These are phyloP conservation scores for Dendrolimus kikuchii DNA, from an alignment of 1,140 invertebrate genomes.

Conservation along the genomic window DNA sequence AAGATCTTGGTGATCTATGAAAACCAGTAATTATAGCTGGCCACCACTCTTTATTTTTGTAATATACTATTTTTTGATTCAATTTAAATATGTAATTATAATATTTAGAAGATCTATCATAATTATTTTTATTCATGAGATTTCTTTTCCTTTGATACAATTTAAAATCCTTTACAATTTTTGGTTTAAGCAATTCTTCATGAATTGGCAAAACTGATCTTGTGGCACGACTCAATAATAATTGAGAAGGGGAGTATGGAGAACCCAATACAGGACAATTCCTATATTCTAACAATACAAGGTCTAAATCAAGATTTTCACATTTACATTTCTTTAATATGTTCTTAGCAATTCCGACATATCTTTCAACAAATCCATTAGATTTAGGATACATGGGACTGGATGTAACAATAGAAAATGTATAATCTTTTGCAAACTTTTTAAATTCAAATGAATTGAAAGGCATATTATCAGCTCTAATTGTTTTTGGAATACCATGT, in stretches of 20 bases:
- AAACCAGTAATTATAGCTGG: conserved; percentile 1
- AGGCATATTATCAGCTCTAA: conserved; percentile 33
- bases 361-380: conserved; percentile 34
- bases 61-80: neutral
- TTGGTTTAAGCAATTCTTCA: conserved; percentile 3
- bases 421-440: conserved; percentile 24
- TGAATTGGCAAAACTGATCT: conserved; percentile 15
- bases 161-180: conserved; percentile 2
- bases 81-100: neutral
- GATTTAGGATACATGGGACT: conserved; percentile 30
- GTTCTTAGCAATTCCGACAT: conserved; percentile 27
- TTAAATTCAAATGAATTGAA: conserved; percentile 24
- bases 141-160: conserved; percentile 1
- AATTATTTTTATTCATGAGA: conserved; percentile 2
- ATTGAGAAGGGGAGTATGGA: conserved; percentile 14
- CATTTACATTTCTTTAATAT: conserved; percentile 25
- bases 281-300: conserved; percentile 5
- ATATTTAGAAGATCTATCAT: conserved; percentile 6
- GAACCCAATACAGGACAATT: conserved; percentile 12
- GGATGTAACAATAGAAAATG: conserved; percentile 24
- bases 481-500: conserved; percentile 22
- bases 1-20: conserved; percentile 1
- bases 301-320: conserved; percentile 11
- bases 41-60: conserved; percentile 1
- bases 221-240: conserved; percentile 13